Conservation (phyloP, 2,113 vertebrate species). For the Sturnus vulgaris region DNA sequence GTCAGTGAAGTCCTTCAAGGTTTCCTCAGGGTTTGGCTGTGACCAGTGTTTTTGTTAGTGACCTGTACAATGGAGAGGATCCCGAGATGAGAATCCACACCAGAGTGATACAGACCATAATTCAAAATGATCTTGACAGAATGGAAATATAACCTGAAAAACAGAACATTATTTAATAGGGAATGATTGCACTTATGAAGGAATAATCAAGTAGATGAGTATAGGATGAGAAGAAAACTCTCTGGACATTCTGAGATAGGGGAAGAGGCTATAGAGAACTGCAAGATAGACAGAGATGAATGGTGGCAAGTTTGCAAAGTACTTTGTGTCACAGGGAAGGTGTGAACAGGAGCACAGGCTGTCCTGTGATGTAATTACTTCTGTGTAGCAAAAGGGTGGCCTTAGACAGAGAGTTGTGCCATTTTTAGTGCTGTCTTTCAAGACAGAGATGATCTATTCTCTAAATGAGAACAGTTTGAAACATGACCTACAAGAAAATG, state of each 20-base stretch:
- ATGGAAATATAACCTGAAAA: neutral
- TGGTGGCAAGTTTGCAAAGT: neutral
- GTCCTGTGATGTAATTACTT: neutral
- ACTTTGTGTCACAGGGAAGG: neutral
- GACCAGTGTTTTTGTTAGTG: neutral
- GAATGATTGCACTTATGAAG: neutral
- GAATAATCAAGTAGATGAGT: neutral
- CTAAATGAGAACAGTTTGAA: neutral
- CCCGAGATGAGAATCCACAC: neutral
- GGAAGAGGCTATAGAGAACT: neutral
- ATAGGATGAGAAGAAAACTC: neutral
- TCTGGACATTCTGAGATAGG: neutral
- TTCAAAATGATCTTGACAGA: neutral
- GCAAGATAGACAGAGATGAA: neutral
- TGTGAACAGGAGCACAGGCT: neutral
- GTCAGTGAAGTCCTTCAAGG: neutral
- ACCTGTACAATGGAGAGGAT: neutral
- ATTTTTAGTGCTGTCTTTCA: neutral
- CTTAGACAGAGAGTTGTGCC: neutral
- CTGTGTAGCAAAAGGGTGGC: neutral
- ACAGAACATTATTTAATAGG: neutral
- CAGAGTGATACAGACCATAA: neutral
- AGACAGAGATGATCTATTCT: neutral
- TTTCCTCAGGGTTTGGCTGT: neutral
- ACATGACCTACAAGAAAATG: neutral